Percentiles rank a stretch among this genome's conserved stretches.
These are phyloP conservation scores for Ceyx margarethae DNA, from an alignment of 2,113 vertebrate genomes.

Conservation along the genomic window DNA sequence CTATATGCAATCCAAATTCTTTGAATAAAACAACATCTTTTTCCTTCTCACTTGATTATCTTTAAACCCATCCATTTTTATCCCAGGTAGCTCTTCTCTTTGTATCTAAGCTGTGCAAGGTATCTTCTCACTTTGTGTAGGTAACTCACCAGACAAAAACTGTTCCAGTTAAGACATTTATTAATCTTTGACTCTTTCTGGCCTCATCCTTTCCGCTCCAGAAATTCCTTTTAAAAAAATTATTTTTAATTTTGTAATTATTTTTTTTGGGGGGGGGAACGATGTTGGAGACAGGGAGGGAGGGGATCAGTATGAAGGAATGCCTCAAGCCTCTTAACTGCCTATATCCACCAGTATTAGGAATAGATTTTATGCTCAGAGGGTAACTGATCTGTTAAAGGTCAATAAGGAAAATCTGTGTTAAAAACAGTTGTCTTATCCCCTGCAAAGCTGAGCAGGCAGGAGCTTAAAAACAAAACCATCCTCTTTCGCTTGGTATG, in stretches of 20 bases:
- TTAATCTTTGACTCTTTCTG: neutral
- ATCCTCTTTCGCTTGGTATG: neutral
- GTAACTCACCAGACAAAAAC: neutral
- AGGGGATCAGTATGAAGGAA: neutral
- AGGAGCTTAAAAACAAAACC: constrained; percentile 19
- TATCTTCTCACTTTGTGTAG: neutral
- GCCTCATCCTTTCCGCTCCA: neutral
- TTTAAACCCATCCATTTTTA: neutral
- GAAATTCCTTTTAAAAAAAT: neutral
- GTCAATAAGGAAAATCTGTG: neutral
- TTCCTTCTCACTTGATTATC: neutral
- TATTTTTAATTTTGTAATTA: neutral
- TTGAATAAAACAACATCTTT: neutral
- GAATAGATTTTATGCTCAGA: neutral
- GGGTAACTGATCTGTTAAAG: neutral
- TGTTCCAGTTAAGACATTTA: neutral
- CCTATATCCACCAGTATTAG: neutral
- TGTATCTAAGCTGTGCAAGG: neutral
- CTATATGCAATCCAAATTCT: neutral
- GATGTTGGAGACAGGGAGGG: accelerated
- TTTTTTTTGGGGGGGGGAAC: too few relatives aligned
- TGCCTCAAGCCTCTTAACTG: neutral
- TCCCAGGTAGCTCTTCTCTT: neutral
- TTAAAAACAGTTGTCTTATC: neutral
- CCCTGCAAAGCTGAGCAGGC: neutral